Evolutionary conservation across 2,797 vertebrate genomes (phyloP), one percentile per base, ranked within the genome.

Genomic region (Eupleurogrammus muticus): DNA sequence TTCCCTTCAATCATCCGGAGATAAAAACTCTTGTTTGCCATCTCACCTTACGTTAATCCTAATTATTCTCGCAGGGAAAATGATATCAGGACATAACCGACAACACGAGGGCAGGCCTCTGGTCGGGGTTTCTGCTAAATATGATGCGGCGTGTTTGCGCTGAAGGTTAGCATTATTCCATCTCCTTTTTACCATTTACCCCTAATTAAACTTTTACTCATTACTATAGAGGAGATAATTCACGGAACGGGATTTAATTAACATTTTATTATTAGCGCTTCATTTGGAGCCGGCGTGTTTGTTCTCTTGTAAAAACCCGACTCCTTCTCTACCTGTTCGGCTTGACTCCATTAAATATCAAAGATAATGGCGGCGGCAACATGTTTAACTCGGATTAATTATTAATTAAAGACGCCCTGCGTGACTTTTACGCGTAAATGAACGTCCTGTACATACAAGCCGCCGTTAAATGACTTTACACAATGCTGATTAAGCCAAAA

Each of bases 151-250:
- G 77, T 84, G 81, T 86, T 89, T 75, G 71, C 35, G 32, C 62
- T 62, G 82, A 90, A 92, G 87, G 82, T 88, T 87, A 84, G 71
- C 82, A 78, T 85, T 75, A 50, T 68, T 56, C 67, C 49, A 36
- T 78, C 69, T 83, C 58, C 62, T 82, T 91, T 86, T 84, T 70
- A 80, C 79, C 68, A 76, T 84, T 84, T 92, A 86, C 68, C 78
- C 76, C 85, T 91, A 89, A 94, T 93, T 94, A 92, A 93, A 91
- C 88, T 87, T 91, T 84, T 85, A 87, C 86, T 91, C 84, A 75
- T 88, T 88, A 89, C 73, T 87, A 87, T 86, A 69, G 70, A 83
- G 77, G 69, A 85, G 88, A 92, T 90, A 51, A 90, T 89, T 92
- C 81, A 86, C 90, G 79, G 89, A 91, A 87, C 83, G 57, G 78